phyloP scores from a whole-genome alignment of 2,888 invertebrate genomes.

The Megamerina dolium region DNA sequence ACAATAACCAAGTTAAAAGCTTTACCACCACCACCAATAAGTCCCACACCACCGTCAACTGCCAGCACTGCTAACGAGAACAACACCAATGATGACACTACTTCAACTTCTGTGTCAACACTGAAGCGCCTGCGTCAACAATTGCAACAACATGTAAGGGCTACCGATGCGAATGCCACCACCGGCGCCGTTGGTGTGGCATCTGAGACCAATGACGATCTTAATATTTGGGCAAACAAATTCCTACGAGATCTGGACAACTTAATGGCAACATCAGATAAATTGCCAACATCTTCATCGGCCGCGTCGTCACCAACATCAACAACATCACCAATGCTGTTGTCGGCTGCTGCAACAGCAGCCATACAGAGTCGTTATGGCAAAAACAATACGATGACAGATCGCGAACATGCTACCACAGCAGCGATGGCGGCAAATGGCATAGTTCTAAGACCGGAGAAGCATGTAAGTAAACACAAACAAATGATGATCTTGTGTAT shows the following conservation, averaged over 20 bases:
- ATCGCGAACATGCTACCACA: slow-evolving; percentile 13
- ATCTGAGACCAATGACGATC: slow-evolving; percentile 38
- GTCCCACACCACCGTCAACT: slow-evolving; percentile 18
- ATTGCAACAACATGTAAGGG: slow-evolving; percentile 15
- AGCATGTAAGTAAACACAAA: slow-evolving; percentile 47
- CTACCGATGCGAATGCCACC: slow-evolving; percentile 10
- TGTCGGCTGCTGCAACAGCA: slow-evolving; percentile 40
- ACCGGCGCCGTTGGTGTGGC: slow-evolving; percentile 21
- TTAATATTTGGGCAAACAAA: slow-evolving; percentile 49
- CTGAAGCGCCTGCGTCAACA: slow-evolving; percentile 2
- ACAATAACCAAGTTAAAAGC: slow-evolving; percentile 38
- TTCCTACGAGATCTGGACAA: slow-evolving; percentile 49
- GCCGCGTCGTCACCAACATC: slow-evolving; percentile 30
- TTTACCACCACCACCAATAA: slow-evolving; percentile 32
- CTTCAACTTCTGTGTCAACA: not conserved
- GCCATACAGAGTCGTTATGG: slow-evolving; percentile 39
- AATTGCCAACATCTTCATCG: slow-evolving; percentile 26
- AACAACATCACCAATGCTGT: slow-evolving; percentile 36
- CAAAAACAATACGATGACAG: slow-evolving; percentile 21
- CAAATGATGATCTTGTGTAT: no score
- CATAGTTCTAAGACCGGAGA: slow-evolving; percentile 46
- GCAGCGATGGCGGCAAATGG: slow-evolving; percentile 26
- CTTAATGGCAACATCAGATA: slow-evolving; percentile 47
- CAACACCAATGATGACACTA: slow-evolving; percentile 3
- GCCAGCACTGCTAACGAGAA: slow-evolving; percentile 5